Evolutionary conservation across 2,888 invertebrate genomes (phyloP), one percentile per base, ranked within the genome.

Genomic region (Melanargia galathea): DNA sequence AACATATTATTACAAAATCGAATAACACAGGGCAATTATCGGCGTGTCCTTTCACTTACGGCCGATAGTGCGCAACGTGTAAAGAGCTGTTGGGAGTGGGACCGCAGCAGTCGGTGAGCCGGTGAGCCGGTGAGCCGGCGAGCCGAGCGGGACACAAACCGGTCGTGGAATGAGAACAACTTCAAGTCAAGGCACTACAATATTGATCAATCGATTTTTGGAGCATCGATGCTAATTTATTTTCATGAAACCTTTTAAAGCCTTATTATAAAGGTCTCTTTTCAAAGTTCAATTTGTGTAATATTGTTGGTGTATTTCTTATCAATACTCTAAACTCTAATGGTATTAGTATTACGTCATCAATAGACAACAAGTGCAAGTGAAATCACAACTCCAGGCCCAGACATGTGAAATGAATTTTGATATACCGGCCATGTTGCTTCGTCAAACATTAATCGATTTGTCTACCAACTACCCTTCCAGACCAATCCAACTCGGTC

Each of bases 1-100:
- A 62, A 65, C 62, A 52, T 67, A 61, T 65, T 70, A 70, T 70
- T 70, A 70, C 70, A 83, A 88, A 85, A 86, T 81, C 72, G 75
- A 81, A 83, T 79, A 81, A 77, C 78, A 81, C 84, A 81, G 84
- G 87, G 85, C 84, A 87, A 89, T 87, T 85, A 89, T 82, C 79
- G 78, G 78, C 80, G 75, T 88, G 87, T 90, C 90, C 90, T 90
- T 90, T 90, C 90, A 90, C 90, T 90, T 85, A 78, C 71, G 75
- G 79, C 81, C 82, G 80, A 74, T 77, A 76, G 74, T 76, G 75
- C 76, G 74, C 70, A 72, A 71, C 72, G 70, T 73, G 73, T 79
- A 81, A 74, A 79, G 78, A 77, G 75, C 83, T 82, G 81, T 72
- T 81, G 86, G 83, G 82, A 79, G 72, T 81, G 86, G 83, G 82